Percentiles rank a stretch among this genome's conserved stretches.
Evolutionary conservation across 2,113 vertebrate species (phyloP).

Genomic region (Macrotis lagotis): DNA sequence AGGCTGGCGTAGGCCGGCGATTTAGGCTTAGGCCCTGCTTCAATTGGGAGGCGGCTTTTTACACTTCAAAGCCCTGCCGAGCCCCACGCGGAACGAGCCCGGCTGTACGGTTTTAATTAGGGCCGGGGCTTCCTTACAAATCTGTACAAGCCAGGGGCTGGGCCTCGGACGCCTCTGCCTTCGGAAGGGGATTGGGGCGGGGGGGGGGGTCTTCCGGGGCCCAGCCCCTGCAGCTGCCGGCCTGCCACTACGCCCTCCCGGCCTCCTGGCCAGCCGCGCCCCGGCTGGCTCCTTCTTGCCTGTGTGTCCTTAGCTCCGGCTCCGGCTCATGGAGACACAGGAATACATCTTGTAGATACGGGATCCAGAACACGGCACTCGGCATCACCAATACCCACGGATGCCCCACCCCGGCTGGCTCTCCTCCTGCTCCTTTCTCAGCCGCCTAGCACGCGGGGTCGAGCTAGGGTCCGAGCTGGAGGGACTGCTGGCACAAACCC

Average conservation of each 20-base stretch:
- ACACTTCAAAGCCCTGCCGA: slow-evolving; percentile 80
- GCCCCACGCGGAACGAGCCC: slow-evolving; percentile 83
- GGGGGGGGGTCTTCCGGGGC: too few relatives aligned
- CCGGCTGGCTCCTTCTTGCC: slow-evolving; percentile 64
- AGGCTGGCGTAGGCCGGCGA: slow-evolving; percentile 69
- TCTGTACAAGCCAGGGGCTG: slow-evolving; percentile 85
- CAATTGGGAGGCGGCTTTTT: slow-evolving; percentile 80
- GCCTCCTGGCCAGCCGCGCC: slow-evolving; percentile 77
- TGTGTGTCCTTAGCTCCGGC: too few relatives aligned
- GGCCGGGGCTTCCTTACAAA: slow-evolving; percentile 83
- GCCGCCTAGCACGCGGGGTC: neutral
- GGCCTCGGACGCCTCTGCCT: slow-evolving; percentile 81
- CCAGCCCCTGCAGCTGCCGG: too few relatives aligned
- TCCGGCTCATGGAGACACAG: neutral
- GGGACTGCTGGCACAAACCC: slow-evolving; percentile 42
- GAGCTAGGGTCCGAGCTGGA: too few relatives aligned
- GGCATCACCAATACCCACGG: neutral
- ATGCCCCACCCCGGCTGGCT: neutral
- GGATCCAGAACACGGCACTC: neutral
- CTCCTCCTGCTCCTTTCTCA: neutral
- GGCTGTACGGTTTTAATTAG: slow-evolving; percentile 86
- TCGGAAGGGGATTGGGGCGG: slow-evolving; percentile 81
- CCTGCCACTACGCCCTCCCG: slow-evolving; percentile 37
- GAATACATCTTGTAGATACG: neutral
- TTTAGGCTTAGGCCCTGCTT: slow-evolving; percentile 75